These are phyloP conservation scores for Rosalia funebris DNA, from an alignment of 2,888 invertebrate species.

Conservation along the genomic window DNA sequence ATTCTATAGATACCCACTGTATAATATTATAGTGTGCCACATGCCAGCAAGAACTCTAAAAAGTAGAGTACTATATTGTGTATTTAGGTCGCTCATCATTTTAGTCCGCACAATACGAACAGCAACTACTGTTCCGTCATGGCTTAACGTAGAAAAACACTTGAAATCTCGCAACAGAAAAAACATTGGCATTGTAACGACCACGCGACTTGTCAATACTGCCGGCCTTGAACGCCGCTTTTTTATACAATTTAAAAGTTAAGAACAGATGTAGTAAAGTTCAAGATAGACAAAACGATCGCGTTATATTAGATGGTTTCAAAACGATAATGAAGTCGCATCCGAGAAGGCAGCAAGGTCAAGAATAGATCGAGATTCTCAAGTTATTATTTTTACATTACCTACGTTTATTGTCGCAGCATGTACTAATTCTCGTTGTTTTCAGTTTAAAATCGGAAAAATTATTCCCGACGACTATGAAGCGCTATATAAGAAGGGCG, in stretches of 20 bases:
- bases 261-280: conserved; percentile 37
- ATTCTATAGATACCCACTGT: too few relatives aligned
- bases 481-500: too few relatives aligned
- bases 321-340: conserved; percentile 22
- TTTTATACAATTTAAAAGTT: conserved; percentile 39
- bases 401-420: background rate
- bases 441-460: too few relatives aligned
- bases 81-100: too few relatives aligned
- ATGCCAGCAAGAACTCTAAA: too few relatives aligned
- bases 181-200: conserved; percentile 35
- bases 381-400: conserved; percentile 27
- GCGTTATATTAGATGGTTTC: conserved; percentile 25
- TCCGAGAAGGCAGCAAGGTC: conserved; percentile 25
- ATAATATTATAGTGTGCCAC: too few relatives aligned
- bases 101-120: too few relatives aligned
- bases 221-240: conserved; percentile 33
- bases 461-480: too few relatives aligned
- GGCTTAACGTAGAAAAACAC: conserved; percentile 24
- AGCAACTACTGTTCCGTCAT: too few relatives aligned
- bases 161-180: conserved; percentile 32
- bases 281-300: conserved; percentile 33
- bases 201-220: conserved; percentile 28
- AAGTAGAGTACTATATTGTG: too few relatives aligned
- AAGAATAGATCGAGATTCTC: conserved; percentile 13
- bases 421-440: too few relatives aligned